Base-by-base conservation (phyloP, 2,113 vertebrate species). In the Rhynchopsitta pachyrhyncha region DNA sequence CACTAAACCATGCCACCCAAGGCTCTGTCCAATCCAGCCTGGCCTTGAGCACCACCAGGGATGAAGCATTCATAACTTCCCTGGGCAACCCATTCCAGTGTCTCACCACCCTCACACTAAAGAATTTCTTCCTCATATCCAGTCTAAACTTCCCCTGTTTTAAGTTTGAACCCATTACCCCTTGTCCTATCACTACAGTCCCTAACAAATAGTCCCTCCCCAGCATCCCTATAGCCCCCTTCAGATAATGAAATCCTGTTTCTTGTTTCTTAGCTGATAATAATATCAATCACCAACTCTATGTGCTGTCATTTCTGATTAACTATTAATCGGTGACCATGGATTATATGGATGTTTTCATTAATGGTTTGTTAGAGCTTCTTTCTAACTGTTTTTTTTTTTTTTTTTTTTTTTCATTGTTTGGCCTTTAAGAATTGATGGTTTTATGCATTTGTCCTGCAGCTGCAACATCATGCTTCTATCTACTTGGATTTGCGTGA, bases 381-480 rank as follows among this genome's bases (percentile, higher is more conserved):
- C 47, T 79, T 87, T 60, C 23, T 31, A 39, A 17, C 68, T 47
- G 11, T 4, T 11, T 68, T 75, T 82, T 41, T 11, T 5, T 42
- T 42, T 8, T 44, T 44, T 44, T 44, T 44, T 44, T 14, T 31
- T 47, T 79, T 69, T 64, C 10, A 57, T 47, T 53, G 3, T 75
- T 91, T 91, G 49, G 37, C 42, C 12, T 76, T 35, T 62, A 52
- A 50, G 73, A 94, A 86, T n/a, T 42, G 27, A 39, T 52, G 13
- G 37, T 91, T 90, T 52, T 35, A 29, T 37, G 75, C 53, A 59
- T 82, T 89, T 95, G 57, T 93, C 73, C 82, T 95, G 57, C 70
- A 95, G 92, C 80, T 96, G 87, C 57, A 79, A 47, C 14, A 87
- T 68, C 68, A 39, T 74, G 49, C 69, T 67, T 86, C 83, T 82